Base-by-base conservation (phyloP, 2,113 vertebrate species). In the Epinephelus fuscoguttatus region DNA sequence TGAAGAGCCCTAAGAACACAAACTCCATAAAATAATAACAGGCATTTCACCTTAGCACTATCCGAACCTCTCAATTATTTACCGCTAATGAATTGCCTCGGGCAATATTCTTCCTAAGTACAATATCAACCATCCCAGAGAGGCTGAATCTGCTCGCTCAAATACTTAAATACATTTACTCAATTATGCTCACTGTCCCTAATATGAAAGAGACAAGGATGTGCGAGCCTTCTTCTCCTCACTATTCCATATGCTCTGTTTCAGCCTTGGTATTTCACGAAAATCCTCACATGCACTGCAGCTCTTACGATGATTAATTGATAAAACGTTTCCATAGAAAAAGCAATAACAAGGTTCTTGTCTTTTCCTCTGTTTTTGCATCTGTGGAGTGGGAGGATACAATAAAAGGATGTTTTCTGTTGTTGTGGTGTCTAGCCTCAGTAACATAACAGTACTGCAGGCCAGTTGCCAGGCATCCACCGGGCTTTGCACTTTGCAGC, bases 21-120 rank as follows among this genome's bases (percentile, higher is more conserved):
- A 95, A 95, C 93, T 92, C 89, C 82, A 94, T 94, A 69, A 94
- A 95, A 94, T 94, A 94, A 95, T 94, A 95, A 94, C 88, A 89
- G 81, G 82, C 87, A 85, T 94, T 93, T 92, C 91, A 94, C 94
- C 94, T 94, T 91, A 84, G 83, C 82, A 82, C 89, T 85, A 92
- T 91, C 88, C 27, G 30, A 85, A 78, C 81, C 81, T 81, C 88
- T 94, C 90, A 95, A 95, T 95, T 95, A 95, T 95, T 94, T 93
- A 95, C 89, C 80, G 71, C 92, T 94, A 94, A 94, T 94, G 94
- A 95, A 95, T 87, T 78, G 93, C 94, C 91, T 69, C 2, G 12
- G 82, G 94, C 89, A 85, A 88, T 86, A 90, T 91, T 92, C 85
- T 85, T 85, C 77, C 50, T 82, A 88, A 91, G 82, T 87, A 91